phyloP scores from a whole-genome alignment of 2,888 invertebrate species.

The Platycnemis pennipes region DNA sequence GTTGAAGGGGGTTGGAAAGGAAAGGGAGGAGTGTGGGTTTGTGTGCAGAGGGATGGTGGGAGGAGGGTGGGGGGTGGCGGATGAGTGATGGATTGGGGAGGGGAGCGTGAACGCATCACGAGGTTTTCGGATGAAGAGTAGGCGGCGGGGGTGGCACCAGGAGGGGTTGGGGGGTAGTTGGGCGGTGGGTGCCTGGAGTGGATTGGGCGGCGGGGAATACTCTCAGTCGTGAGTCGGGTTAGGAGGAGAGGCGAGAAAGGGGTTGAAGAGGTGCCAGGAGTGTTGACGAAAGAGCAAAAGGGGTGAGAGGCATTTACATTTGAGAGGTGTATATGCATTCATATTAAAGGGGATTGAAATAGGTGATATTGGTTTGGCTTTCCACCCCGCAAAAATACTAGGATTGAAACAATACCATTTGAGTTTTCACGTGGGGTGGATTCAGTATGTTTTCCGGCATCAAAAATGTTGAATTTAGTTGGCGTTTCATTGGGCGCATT shows the following conservation, averaged over 20 bases:
- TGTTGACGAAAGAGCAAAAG: not conserved
- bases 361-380: not conserved
- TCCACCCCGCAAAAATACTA: not conserved
- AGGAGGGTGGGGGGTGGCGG: slow-evolving; percentile 41
- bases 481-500: no score
- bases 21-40: slow-evolving; percentile 28
- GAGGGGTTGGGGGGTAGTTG: not conserved
- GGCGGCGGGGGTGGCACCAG: not conserved
- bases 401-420: no score
- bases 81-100: slow-evolving; percentile 67
- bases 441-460: no score
- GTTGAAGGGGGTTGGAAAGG: not conserved
- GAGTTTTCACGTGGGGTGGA: no score
- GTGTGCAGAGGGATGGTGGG: no score
- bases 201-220: not conserved
- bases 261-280: not conserved
- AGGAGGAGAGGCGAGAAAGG: not conserved
- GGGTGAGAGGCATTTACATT: not conserved
- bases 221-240: not conserved
- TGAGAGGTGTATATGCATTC: not conserved
- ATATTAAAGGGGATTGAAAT: not conserved
- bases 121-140: slow-evolving; percentile 28
- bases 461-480: no score
- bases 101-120: slow-evolving; percentile 65
- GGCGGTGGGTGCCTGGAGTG: not conserved